Percentiles rank a stretch among this genome's conserved stretches.
These are phyloP conservation scores for Pocillopora meandrina DNA, from an alignment of 92 coral and sea anemone genomes.

Conservation along the genomic window DNA sequence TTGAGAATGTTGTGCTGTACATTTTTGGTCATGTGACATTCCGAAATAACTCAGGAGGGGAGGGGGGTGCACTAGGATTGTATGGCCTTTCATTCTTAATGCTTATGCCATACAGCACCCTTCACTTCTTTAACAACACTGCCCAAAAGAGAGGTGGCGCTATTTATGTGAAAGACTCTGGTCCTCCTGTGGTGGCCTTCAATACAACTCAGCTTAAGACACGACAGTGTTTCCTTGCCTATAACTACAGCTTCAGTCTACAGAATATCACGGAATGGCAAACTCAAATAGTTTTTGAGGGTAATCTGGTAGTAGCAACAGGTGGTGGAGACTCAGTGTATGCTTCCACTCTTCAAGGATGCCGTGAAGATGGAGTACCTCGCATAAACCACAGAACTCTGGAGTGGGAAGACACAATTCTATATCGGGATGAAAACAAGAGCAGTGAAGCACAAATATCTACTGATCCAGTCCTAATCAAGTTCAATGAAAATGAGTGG, in stretches of 20 bases:
- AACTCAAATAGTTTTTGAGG: conserved; percentile 49
- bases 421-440: conserved; percentile 3
- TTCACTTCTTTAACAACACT: conserved; percentile 57
- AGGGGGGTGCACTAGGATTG: conserved; percentile 86
- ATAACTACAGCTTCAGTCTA: conserved; percentile 39
- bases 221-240: conserved; percentile 75
- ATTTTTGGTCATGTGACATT: conserved; percentile 57
- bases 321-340: conserved; percentile 62
- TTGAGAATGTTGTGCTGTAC: conserved; percentile 65
- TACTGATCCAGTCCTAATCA: conserved; percentile 71
- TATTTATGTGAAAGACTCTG: conserved; percentile 65
- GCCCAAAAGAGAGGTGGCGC: conserved; percentile 83
- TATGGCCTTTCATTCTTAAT: conserved; percentile 76
- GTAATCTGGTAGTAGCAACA: conserved; percentile 36
- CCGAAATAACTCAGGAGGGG: conserved; percentile 67
- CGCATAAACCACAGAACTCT: conserved; percentile 2
- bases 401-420: neutral
- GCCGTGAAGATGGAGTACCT: conserved; percentile 48
- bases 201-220: conserved; percentile 72
- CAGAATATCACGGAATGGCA: conserved; percentile 47
- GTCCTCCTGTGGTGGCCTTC: conserved; percentile 80
- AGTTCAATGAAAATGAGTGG: conserved; percentile 70
- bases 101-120: conserved; percentile 59
- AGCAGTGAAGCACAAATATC: neutral
- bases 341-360: conserved; percentile 59